Evolutionary conservation across 2,113 vertebrate species (phyloP), one percentile per base, ranked within the genome.

Genomic region (Crypturellus undulatus): DNA sequence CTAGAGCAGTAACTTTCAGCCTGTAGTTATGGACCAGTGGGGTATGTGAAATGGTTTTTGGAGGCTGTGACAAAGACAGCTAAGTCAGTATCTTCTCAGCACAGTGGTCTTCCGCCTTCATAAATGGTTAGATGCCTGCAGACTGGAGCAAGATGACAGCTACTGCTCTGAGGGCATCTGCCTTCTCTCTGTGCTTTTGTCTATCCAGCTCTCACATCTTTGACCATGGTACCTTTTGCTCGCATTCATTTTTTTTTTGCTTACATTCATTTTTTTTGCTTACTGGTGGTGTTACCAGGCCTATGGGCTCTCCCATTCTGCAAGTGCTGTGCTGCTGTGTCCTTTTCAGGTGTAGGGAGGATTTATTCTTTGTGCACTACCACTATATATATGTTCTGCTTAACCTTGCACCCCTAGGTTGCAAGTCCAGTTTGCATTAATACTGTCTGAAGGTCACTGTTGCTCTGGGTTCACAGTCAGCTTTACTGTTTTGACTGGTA

Each of bases 1-100:
- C 63, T 79, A 91, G 83, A 83, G n/a, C 68, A 88, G 38, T 90
- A 64, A 64, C 45, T 34, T 85, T 93, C 59, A 91, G 85, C 85
- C 71, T 77, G 63, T 77, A 30, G 26, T 79, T 30, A 6, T 16
- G 32, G 82, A 45, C 38, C 68, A 42, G 8, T 22, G 64, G 64
- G 45, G 21, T 86, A 56, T 92, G 22, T 77, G 60, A 71, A 32
- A 26, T 83, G 24, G 45, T 67, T 59, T 11, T 34, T 34, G 78
- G 76, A 58, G 38, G 54, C 9, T 21, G 26, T 77, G 59, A 80
- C 54, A 43, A 65, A 89, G 45, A 36, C 36, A 75, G 12, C 24
- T 54, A 3, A 38, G 30, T 3, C 30, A 89, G 51, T 40, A 75
- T 51, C 47, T 86, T 94, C 76, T 80, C 51, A 88, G 76, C 72